Percentiles rank a stretch among this genome's conserved stretches.
Conservation (phyloP, 1,140 invertebrate species). For the Platorchestia sp. region DNA sequence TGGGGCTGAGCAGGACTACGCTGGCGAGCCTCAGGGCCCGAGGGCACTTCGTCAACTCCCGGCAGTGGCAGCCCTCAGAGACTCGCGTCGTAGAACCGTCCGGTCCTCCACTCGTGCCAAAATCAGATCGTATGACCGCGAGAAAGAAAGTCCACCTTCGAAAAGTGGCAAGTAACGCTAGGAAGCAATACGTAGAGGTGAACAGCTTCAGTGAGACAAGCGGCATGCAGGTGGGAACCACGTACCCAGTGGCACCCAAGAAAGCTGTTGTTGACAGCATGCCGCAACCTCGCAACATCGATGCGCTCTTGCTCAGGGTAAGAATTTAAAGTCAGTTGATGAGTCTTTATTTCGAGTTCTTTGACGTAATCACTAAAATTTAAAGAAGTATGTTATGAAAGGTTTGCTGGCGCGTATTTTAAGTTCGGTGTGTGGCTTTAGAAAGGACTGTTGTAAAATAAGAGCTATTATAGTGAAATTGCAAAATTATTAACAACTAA, state of each 20-base stretch:
- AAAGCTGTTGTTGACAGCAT: background rate
- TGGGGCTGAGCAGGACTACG: slow-evolving; percentile 31
- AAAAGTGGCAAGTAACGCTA: background rate
- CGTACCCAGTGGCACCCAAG: background rate
- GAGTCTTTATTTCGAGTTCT: background rate
- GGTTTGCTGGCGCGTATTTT: background rate
- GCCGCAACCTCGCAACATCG: slow-evolving; percentile 9
- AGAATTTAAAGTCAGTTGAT: background rate
- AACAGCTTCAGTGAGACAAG: background rate
- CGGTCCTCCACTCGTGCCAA: background rate
- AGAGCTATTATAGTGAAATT: background rate
- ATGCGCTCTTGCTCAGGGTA: background rate
- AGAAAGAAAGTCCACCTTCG: slow-evolving; percentile 12
- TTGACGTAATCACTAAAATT: no score
- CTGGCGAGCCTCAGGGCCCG: slow-evolving; percentile 10
- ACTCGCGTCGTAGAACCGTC: background rate
- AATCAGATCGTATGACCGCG: background rate
- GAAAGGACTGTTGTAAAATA: background rate
- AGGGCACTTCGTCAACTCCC: slow-evolving; percentile 26
- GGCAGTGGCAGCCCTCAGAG: slow-evolving; percentile 35
- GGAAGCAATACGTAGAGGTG: background rate
- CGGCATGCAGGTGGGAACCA: background rate
- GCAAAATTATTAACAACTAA: background rate
- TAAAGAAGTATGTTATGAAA: no score
- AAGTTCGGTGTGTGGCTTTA: background rate